Evolutionary conservation across 2,113 vertebrate genomes (phyloP).

Genomic region (Etheostoma cragini): DNA sequence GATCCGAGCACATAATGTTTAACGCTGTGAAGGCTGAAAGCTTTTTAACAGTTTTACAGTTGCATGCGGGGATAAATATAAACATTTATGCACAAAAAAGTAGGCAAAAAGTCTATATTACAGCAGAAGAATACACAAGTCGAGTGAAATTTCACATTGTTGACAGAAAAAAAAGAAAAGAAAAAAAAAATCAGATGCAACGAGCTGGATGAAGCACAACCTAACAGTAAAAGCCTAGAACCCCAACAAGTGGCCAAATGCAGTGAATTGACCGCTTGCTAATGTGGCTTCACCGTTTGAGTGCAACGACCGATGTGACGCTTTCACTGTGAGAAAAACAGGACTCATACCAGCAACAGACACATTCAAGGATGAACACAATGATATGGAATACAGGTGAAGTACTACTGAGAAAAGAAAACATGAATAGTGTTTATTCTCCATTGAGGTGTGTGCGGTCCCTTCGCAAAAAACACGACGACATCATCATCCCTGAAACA

Average conservation of each 20-base stretch:
- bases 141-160: constrained; percentile 67
- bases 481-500: constrained; percentile 81
- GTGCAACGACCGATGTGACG: constrained; percentile 38
- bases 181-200: not conserved
- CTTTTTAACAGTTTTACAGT: constrained; percentile 55
- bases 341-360: constrained; percentile 61
- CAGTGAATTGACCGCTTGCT: constrained; percentile 49
- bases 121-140: constrained; percentile 67
- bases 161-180: constrained; percentile 53
- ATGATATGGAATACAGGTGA: constrained; percentile 51
- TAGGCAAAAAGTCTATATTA: constrained; percentile 67
- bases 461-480: constrained; percentile 63
- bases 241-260: constrained; percentile 8
- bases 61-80: constrained; percentile 64
- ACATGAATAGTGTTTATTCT: constrained; percentile 76
- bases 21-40: constrained; percentile 21
- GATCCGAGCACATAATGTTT: constrained; percentile 37
- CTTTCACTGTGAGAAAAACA: constrained; percentile 33
- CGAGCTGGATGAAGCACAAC: constrained; percentile 39
- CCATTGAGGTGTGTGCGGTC: constrained; percentile 77
- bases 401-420: constrained; percentile 58
- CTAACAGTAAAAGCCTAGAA: constrained; percentile 28
- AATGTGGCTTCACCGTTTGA: constrained; percentile 73
- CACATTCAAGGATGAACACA: constrained; percentile 68
- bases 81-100: constrained; percentile 69